Evolutionary conservation across 2,113 vertebrate genomes (phyloP).

Genomic region (Strix uralensis): DNA sequence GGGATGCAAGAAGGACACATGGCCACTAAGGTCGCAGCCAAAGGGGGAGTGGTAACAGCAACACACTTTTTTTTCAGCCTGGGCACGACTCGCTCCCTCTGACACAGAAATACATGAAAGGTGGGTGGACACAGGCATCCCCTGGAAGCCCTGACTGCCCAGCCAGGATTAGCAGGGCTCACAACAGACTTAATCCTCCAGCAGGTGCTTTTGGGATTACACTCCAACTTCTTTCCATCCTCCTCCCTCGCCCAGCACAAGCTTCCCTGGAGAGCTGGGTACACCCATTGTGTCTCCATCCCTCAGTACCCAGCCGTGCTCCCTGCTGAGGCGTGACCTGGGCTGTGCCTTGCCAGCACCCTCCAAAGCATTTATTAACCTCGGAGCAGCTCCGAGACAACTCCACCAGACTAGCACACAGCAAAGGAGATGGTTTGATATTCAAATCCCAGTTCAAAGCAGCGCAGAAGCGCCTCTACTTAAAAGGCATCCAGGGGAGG

Average conservation of each 20-base stretch:
- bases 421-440: neutral
- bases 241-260: neutral
- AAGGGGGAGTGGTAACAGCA: neutral
- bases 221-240: neutral
- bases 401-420: neutral
- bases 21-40: accelerated
- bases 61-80: neutral
- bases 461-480: neutral
- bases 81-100: neutral
- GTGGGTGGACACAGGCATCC: neutral
- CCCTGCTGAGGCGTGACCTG: neutral
- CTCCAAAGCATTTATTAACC: neutral
- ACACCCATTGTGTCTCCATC: neutral
- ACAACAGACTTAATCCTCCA: neutral
- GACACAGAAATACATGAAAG: neutral
- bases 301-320: neutral
- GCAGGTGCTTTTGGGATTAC: neutral
- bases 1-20: neutral
- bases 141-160: neutral
- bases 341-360: neutral
- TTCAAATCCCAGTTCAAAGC: constrained; percentile 38
- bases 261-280: accelerated
- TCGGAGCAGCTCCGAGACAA: neutral
- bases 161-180: neutral
- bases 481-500: neutral